Base-by-base conservation (phyloP, 53 echinoderm and acorn worm genomes). In the Holothuria leucospilota region DNA sequence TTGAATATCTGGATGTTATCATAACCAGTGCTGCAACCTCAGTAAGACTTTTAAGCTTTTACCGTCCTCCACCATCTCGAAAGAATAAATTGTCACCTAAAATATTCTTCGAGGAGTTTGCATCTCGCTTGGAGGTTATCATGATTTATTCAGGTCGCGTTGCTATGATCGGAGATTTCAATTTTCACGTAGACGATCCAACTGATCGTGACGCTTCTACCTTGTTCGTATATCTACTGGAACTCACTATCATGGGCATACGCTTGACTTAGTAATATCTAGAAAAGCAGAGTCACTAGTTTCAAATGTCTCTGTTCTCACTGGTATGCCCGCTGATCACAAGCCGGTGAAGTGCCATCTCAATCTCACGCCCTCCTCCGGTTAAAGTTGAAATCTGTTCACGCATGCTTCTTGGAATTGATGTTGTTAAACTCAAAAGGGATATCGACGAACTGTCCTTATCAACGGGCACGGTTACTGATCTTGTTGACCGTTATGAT, bases 1-100 rank as follows among this genome's bases (percentile, higher is more conserved):
- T 82, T 82, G 83, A 82, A 82, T 82, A 82, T 64, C 18, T 82
- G 40, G 83, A 82, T 82, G 20, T 63, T 34, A 61, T 82, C 64
- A 64, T 59, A 61, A 14, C 83, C 20, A 82, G 62, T 61, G 64
- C 2, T 38, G 65, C 60, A 39, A 29, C 83, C 27, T 82, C 65
- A 20, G 13, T 82, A 28, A 29, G 83, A 59, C 63, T 82, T 6
- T 59, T 82, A 1, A 62, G 4, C 40, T 39, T 84, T 39, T 79
- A 79, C 60, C 59, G 60, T 23, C 80, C 80, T 79, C 80, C 56
- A 82, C 34, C 62, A 51, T 58, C 80, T 53, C 25, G 38, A 9
- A 79, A 27, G 80, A 59, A 59, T 38, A 26, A 59, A 27, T 34
- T 79, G 60, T 28, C 80, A 58, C 5, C 80, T 53, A 53, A 79